These are phyloP conservation scores for Solenodon paradoxus DNA, from an alignment of 2,113 vertebrate genomes.

Conservation along the genomic window DNA sequence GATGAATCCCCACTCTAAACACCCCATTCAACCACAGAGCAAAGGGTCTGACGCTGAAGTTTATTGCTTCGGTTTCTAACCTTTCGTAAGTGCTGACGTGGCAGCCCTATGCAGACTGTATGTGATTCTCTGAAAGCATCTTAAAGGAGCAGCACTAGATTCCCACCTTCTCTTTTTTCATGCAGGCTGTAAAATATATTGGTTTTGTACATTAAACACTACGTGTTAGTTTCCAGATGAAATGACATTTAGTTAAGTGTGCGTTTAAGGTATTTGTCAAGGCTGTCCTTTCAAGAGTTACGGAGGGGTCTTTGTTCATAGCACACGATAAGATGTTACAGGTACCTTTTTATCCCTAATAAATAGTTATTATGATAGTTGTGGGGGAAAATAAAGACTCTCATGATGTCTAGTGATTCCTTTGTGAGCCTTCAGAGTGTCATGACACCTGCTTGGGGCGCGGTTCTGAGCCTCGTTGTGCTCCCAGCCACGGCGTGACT, in stretches of 20 bases:
- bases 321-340: neutral
- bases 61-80: slow-evolving; percentile 47
- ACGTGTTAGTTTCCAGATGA: slow-evolving; percentile 59
- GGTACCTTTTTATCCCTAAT: neutral
- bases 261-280: slow-evolving; percentile 34
- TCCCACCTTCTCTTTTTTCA: slow-evolving; percentile 20
- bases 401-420: neutral
- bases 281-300: neutral
- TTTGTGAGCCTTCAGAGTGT: neutral
- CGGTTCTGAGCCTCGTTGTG: too few relatives aligned
- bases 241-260: slow-evolving; percentile 49
- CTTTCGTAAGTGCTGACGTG: slow-evolving; percentile 71
- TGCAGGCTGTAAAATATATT: slow-evolving; percentile 66
- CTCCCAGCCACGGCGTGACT: too few relatives aligned
- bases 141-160: slow-evolving; percentile 13
- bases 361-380: neutral
- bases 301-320: neutral
- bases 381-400: neutral
- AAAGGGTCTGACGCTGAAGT: slow-evolving; percentile 20
- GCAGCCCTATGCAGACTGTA: slow-evolving; percentile 38
- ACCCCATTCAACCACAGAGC: neutral
- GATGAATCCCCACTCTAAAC: slow-evolving; percentile 31
- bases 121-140: slow-evolving; percentile 55
- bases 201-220: slow-evolving; percentile 17
- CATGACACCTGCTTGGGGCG: rapidly evolving